Base-by-base conservation (phyloP, 2,113 vertebrate genomes). In the Jaculus jaculus region DNA sequence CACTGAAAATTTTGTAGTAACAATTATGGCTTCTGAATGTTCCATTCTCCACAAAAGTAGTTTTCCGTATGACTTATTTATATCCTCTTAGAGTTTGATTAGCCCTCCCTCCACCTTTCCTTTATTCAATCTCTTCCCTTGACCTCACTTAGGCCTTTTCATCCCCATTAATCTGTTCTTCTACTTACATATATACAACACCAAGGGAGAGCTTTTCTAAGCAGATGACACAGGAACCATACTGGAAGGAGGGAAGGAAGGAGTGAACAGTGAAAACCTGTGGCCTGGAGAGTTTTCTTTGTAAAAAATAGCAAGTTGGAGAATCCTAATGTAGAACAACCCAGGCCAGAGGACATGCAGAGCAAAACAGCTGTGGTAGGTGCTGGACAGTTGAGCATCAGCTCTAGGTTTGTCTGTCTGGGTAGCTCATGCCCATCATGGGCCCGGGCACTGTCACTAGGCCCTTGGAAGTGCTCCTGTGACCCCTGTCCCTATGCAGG, bases 401-500 rank as follows among this genome's bases (percentile, higher is more conserved):
- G 20, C 42, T 1, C 7, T 28, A 42, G 18, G n/a, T 6, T 1
- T 7, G 3, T 28, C 34, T 60, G 7, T 63, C 23, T 65, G 42
- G 34, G 37, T 51, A 84, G 63, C 51, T 2, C 1, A 32, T 34
- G 5, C 8, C 39, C 26, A 5, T 1, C 26, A 5, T 1, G n/a
- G 13, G 5, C 15, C 10, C 21, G 23, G 77, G 68, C 39, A 32
- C 51, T 61, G 30, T 42, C 15, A 30, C 24, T 73, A 34, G 68
- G 63, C 15, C 28, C 32, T 72, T 71, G 95, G 77, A 24, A 72
- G 24, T 89, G 89, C 24, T 80, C 95, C 39, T 73, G 11, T 65
- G 96, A 96, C 93, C 97, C 95, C 77, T 71, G 68, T 96, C 84
- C 86, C 78, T 30, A 7, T 0, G 2, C 37, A 96, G 7, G 81